A percentile compares a stretch with the other conserved stretches of the same genome.
Evolutionary conservation across 1,140 invertebrate genomes (phyloP).

Genomic region (Bombus huntii): DNA sequence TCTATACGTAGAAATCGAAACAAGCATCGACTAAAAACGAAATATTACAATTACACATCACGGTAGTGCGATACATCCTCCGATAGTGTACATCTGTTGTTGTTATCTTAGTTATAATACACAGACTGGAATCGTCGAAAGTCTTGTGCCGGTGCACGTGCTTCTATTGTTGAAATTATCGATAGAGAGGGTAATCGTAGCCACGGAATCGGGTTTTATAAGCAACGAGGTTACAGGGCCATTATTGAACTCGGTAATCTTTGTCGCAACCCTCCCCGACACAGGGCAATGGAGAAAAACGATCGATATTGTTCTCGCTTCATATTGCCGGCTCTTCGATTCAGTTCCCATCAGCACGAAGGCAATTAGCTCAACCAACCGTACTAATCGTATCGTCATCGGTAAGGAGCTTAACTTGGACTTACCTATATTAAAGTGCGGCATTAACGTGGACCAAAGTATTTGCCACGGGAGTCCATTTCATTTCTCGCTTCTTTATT

Average conservation of each 20-base stretch:
- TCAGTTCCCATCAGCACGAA: conserved; percentile 63
- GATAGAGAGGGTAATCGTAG: conserved; percentile 3
- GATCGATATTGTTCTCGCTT: conserved; percentile 66
- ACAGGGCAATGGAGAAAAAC: conserved; percentile 39
- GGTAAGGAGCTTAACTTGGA: conserved; percentile 67
- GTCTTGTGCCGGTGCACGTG: neutral
- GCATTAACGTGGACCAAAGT: conserved; percentile 57
- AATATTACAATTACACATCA: too few species aligned
- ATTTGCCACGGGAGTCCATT: conserved; percentile 45
- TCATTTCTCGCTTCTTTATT: conserved; percentile 38
- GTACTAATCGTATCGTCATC: conserved; percentile 70
- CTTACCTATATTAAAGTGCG: conserved; percentile 69
- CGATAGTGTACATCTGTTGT: too few species aligned
- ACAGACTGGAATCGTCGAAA: too few species aligned
- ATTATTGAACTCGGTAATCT: conserved; percentile 46
- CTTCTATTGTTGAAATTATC: neutral
- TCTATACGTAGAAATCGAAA: too few species aligned
- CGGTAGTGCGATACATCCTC: too few species aligned
- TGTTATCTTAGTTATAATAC: too few species aligned
- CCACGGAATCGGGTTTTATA: conserved; percentile 22
- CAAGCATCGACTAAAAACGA: too few species aligned
- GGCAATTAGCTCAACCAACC: conserved; percentile 67
- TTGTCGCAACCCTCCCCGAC: conserved; percentile 9
- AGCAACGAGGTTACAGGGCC: conserved; percentile 38
- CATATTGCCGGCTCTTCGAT: conserved; percentile 64